Conservation (phyloP, 2,888 invertebrate species). For the Petrophora chlorosata region DNA sequence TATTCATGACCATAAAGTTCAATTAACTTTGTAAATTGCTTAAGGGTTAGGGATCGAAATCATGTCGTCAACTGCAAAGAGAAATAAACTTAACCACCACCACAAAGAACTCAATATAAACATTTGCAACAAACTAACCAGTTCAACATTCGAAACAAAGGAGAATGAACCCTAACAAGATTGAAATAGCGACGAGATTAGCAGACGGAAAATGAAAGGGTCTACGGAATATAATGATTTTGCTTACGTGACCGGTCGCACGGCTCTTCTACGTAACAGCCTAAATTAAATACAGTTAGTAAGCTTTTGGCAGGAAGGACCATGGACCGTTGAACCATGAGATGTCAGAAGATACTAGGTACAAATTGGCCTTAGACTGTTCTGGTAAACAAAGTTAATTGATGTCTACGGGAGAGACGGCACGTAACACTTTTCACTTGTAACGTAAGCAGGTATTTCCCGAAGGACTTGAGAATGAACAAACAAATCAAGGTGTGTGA, state of each 20-base stretch:
- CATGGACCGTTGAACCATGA: neutral
- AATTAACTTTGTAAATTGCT: neutral
- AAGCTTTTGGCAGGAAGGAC: conserved; percentile 28
- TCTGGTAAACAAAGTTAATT: conserved; percentile 7
- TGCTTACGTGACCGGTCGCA: conserved; percentile 37
- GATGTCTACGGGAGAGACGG: neutral
- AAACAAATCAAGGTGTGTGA: too few relatives aligned
- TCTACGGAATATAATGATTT: conserved; percentile 10
- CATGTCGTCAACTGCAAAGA: neutral
- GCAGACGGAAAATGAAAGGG: conserved; percentile 11
- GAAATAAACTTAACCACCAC: neutral
- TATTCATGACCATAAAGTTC: neutral
- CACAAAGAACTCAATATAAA: neutral
- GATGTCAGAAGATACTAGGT: neutral
- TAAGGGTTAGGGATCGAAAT: conserved; percentile 21
- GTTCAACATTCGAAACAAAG: neutral
- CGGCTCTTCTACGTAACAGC: conserved; percentile 20
- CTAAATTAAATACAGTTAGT: conserved; percentile 22
- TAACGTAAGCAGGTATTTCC: neutral
- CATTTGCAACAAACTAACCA: neutral
- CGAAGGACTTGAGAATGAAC: neutral
- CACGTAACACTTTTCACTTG: neutral
- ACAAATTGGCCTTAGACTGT: conserved; percentile 16
- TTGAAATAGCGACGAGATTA: conserved; percentile 16
- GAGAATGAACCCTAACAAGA: conserved; percentile 8